Conservation (phyloP, 2,113 vertebrate genomes). For the Megaptera novaeangliae region DNA sequence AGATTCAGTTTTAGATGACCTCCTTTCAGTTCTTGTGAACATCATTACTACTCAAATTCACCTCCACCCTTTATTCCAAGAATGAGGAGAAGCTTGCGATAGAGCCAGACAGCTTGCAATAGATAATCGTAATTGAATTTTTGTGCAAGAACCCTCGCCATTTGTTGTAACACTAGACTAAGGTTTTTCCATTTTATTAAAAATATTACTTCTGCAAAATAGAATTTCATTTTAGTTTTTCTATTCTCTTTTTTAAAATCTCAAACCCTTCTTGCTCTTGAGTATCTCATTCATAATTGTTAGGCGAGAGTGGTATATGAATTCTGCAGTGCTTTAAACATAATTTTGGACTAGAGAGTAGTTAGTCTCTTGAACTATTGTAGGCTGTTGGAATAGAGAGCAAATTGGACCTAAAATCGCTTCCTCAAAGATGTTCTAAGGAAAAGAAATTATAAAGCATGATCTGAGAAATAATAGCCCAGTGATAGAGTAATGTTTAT, state of each 20-base stretch:
- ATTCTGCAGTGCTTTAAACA: neutral
- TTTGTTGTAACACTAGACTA: neutral
- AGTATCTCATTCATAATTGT: conserved; percentile 22
- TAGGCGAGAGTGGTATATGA: neutral
- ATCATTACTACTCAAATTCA: neutral
- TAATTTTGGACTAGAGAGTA: neutral
- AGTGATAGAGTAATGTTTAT: neutral
- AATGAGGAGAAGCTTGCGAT: neutral
- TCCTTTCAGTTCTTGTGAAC: neutral
- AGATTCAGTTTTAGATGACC: neutral
- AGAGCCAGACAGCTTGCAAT: neutral
- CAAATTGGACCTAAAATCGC: neutral
- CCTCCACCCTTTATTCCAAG: neutral
- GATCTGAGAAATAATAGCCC: conserved; percentile 10
- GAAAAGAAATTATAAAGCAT: neutral
- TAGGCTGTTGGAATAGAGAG: neutral
- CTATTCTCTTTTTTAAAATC: neutral
- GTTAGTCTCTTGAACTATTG: neutral
- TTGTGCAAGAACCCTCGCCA: neutral
- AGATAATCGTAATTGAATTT: neutral
- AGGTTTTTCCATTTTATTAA: neutral
- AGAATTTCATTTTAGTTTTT: neutral
- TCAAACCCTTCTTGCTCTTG: neutral
- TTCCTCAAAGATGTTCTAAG: neutral
- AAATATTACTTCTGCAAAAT: neutral